These are phyloP conservation scores for Caenorhabditis virilis DNA, from an alignment of 2,888 invertebrate species.

Conservation along the genomic window DNA sequence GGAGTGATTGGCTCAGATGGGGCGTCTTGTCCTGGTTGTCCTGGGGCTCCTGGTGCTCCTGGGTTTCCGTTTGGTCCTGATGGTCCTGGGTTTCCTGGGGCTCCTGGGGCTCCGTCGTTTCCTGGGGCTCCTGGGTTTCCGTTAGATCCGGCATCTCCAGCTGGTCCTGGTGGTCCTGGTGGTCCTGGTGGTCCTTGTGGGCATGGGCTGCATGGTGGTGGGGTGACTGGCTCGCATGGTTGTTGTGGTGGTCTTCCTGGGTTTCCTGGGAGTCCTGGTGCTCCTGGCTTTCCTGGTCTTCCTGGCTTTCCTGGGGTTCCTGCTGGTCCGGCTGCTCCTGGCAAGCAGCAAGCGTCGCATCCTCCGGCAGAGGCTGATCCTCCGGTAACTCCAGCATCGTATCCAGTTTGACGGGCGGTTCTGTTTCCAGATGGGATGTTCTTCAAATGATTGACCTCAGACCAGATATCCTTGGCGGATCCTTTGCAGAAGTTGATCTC, in stretches of 20 bases:
- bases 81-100: conserved; percentile 40
- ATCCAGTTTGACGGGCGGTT: conserved; percentile 57
- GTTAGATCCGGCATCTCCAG: conserved; percentile 43
- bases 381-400: conserved; percentile 41
- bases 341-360: conserved; percentile 62
- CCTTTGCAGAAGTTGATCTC: conserved; percentile 51
- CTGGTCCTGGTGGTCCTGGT: conserved; percentile 50
- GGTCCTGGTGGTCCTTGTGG: conserved; percentile 54
- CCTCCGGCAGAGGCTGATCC: conserved; percentile 37
- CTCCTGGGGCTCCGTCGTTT: conserved; percentile 45
- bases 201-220: conserved; percentile 59
- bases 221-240: conserved; percentile 61
- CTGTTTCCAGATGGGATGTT: conserved; percentile 47
- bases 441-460: conserved; percentile 53
- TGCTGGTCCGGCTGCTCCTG: conserved; percentile 50
- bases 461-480: conserved; percentile 52
- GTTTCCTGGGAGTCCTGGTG: conserved; percentile 55
- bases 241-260: conserved; percentile 49
- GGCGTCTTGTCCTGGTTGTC: conserved; percentile 45
- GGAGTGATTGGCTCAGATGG: conserved; percentile 36
- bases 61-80: conserved; percentile 41
- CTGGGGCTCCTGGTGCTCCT: conserved; percentile 54
- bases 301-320: conserved; percentile 53
- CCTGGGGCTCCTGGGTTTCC: conserved; percentile 44
- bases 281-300: conserved; percentile 49